phyloP scores from a whole-genome alignment of 2,113 vertebrate genomes.

The Euleptes europaea region DNA sequence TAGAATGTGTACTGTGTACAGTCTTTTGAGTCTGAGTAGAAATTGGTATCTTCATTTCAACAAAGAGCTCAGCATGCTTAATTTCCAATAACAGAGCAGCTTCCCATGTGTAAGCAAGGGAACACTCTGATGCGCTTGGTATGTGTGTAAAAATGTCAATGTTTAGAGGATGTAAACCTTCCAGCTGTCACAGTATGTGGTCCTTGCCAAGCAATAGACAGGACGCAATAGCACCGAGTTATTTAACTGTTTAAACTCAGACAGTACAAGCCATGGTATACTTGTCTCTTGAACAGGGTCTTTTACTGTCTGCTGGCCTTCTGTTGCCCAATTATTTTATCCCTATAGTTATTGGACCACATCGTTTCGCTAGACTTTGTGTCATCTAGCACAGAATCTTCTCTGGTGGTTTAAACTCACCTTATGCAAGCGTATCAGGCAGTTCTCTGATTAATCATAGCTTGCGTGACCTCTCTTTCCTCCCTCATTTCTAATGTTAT shows the following conservation, averaged over 20 bases:
- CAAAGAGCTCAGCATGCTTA: slow-evolving; percentile 58
- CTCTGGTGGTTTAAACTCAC: slow-evolving; percentile 48
- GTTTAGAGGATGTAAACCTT: slow-evolving; percentile 50
- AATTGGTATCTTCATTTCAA: slow-evolving; percentile 28
- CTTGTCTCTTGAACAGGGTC: slow-evolving; percentile 46
- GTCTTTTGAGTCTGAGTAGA: slow-evolving; percentile 14
- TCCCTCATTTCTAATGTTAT: slow-evolving; percentile 31
- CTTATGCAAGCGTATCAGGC: slow-evolving; percentile 29
- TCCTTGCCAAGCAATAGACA: slow-evolving; percentile 53
- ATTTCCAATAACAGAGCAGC: slow-evolving; percentile 54
- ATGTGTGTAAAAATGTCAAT: slow-evolving; percentile 62
- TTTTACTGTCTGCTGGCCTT: slow-evolving; percentile 21
- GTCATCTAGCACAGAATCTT: slow-evolving; percentile 32
- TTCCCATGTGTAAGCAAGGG: slow-evolving; percentile 38
- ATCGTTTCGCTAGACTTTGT: slow-evolving; percentile 30
- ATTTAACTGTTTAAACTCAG: slow-evolving; percentile 63
- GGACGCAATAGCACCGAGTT: slow-evolving; percentile 53
- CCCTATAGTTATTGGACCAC: slow-evolving; percentile 26
- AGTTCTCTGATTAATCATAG: slow-evolving; percentile 39
- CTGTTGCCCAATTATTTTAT: slow-evolving; percentile 38
- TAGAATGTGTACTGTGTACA: background rate
- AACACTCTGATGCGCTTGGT: slow-evolving; percentile 41
- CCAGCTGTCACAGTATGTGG: slow-evolving; percentile 55
- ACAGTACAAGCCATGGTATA: slow-evolving; percentile 6
- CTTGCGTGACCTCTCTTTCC: slow-evolving; percentile 12